Evolutionary conservation across 2,888 invertebrate genomes (phyloP), one percentile per base, ranked within the genome.

Genomic region (Notocelia uddmanniana): DNA sequence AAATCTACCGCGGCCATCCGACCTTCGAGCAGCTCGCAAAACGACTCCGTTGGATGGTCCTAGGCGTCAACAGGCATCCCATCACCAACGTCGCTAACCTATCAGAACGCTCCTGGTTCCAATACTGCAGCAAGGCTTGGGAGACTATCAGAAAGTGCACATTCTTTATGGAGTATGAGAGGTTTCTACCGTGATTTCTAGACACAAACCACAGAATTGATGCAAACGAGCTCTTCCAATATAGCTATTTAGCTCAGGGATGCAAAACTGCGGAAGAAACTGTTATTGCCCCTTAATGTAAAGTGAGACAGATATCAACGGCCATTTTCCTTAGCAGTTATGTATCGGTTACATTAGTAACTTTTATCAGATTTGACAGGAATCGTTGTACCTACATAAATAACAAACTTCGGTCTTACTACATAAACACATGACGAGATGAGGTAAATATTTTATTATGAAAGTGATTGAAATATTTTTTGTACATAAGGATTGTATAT

Each of bases 131-230:
- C 57, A 97, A 97, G 88, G 96, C 97, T 0, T 97, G 97, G 97
- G 98, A 98, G 78, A 96, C 96, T 54, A 96, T 98, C 63, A 96
- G 96, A 81, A 98, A 97, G 81, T 97, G 97, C 83, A 96, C 96
- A 55, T 95, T 97, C 82, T 97, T 97, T 82, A 95, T 97, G 77
- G 98, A 98, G 85, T 98, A 98, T 85, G 97, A 96, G 79, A 94
- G 97, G 86, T 94, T 97, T 75, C 93, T 98, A 88, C 97, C 97
- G 6, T 91, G 86, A 90, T 69, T 23, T 48, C 9, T 41, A 19
- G 18, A 2, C 18, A 11, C 57, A 34, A 34, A 34, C 0, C 41
- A n/a, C 3, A n/a, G 41, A 41, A n/a, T 3, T 15, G 3, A 31
- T 31, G 23, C 54, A 55, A 26, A 55, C 3, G 9, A 6, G 55